Evolutionary conservation across 2,888 invertebrate species (phyloP), one percentile per base, ranked within the genome.

Genomic region (Argynnis bischoffii): DNA sequence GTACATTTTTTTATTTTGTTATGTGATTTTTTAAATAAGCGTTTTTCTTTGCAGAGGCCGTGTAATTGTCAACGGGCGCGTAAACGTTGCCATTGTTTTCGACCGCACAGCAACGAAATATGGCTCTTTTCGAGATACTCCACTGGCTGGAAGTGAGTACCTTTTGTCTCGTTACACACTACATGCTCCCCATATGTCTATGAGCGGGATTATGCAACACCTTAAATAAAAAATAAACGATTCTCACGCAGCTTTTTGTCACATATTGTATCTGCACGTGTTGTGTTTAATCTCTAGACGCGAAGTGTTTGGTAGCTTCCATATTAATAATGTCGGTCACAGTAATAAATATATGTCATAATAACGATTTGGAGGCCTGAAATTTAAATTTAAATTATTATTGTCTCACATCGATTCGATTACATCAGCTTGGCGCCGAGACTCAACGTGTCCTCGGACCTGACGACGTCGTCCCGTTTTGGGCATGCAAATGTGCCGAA

Each of bases 91-190:
- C 97, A 97, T 89, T 98, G 98, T 93, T 97, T 97, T 93, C 95
- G 97, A 81, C 97, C 98, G 76, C 97, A 97, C 93, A 96, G 96
- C 83, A 97, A 97, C 87, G 98, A 98, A 93, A 97, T 97, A 88
- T 99, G 99, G 99, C 94, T 99, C 76, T 99, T 99, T 92, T 98
- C 98, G 84, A 95, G 99, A 81, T 99, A 98, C 92, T 98, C 98
- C 63, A 99, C 98, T 35, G 99, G 99, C 76, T 99, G 99, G 99
- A 97, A 97, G 93, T 93, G 84, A 93, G 93, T 92, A 87, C 79
- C 78, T 75, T 72, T 77, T 81, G 65, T 71, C 67, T 74, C 48
- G 50, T 67, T 60, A 67, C 68, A 66, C 60, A 67, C 66, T 55
- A 65, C 64, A 48, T 55, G 66, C 66, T 67, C 69, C 35, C 70